A percentile compares a stretch with the other conserved stretches of the same genome.
phyloP scores from a whole-genome alignment of 2,797 vertebrate genomes.

The Phoxinus dragarum region DNA sequence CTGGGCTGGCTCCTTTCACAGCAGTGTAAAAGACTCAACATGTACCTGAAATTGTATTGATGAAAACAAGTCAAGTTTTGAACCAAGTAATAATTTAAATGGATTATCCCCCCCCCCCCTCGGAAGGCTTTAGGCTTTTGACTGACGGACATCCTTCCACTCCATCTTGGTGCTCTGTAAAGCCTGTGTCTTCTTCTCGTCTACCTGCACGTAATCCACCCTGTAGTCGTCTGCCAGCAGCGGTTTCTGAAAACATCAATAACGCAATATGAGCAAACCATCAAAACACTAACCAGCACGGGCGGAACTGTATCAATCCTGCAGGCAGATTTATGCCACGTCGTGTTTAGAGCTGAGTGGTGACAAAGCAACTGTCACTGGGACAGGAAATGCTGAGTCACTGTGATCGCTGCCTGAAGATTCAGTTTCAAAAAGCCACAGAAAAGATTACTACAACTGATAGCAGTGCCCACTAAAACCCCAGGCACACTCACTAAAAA shows the following conservation, averaged over 20 bases:
- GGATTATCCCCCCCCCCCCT: neutral
- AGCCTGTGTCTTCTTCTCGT: constrained; percentile 97
- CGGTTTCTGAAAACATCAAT: constrained; percentile 81
- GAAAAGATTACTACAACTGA: neutral
- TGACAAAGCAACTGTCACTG: constrained; percentile 5
- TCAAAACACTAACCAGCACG: neutral
- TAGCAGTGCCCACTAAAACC: constrained; percentile 5
- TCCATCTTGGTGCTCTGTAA: constrained; percentile 94
- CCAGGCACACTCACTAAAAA: neutral
- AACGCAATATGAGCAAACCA: neutral
- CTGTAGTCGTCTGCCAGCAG: constrained; percentile 83
- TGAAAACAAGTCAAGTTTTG: constrained; percentile 45
- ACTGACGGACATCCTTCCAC: constrained; percentile 94
- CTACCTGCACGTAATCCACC: constrained; percentile 96
- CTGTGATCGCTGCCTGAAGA: neutral
- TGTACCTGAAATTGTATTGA: constrained; percentile 37
- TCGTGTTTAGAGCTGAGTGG: neutral
- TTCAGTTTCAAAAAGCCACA: neutral
- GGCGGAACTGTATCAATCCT: neutral
- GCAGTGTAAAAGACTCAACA: constrained; percentile 12
- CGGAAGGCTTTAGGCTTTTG: constrained; percentile 80
- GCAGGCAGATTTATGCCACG: constrained; percentile 22
- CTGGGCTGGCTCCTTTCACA: constrained; percentile 6
- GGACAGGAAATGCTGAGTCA: constrained; percentile 27
- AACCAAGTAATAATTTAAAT: constrained; percentile 45